Evolutionary conservation across 2,113 vertebrate species (phyloP).

Genomic region (Heptranchias perlo): DNA sequence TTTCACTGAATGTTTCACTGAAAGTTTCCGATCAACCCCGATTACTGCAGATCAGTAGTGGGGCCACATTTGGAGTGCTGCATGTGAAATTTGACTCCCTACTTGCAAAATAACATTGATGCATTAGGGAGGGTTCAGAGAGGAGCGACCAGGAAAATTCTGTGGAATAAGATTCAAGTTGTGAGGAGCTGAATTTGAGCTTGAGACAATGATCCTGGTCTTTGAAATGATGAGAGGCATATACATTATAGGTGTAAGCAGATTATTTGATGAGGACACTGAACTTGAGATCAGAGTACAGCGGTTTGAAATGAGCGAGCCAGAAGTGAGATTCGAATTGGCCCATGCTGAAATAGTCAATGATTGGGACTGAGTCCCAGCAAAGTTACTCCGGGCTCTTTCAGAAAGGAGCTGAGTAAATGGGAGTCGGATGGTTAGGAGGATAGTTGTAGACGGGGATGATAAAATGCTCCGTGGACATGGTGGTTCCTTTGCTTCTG

Average conservation of each 20-base stretch:
- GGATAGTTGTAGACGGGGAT: background rate
- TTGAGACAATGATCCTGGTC: background rate
- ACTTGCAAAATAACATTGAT: too few species aligned
- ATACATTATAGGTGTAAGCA: background rate
- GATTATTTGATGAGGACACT: background rate
- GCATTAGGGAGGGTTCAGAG: background rate
- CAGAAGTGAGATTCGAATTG: background rate
- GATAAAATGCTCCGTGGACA: background rate
- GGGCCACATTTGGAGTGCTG: too few species aligned
- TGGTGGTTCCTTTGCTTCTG: background rate
- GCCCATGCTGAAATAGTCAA: background rate
- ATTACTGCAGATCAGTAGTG: too few species aligned
- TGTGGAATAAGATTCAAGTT: background rate
- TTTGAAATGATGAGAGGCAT: background rate
- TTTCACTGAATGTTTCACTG: too few species aligned
- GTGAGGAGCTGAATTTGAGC: too few species aligned
- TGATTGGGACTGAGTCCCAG: background rate
- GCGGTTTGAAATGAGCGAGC: background rate
- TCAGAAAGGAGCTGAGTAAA: background rate
- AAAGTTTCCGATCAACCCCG: too few species aligned
- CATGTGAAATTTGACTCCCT: too few species aligned
- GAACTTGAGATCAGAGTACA: background rate
- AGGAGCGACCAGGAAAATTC: background rate
- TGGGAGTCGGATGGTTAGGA: background rate
- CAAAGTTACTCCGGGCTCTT: background rate